phyloP scores from a whole-genome alignment of 2,888 invertebrate species.

The Acronicta leporina region DNA sequence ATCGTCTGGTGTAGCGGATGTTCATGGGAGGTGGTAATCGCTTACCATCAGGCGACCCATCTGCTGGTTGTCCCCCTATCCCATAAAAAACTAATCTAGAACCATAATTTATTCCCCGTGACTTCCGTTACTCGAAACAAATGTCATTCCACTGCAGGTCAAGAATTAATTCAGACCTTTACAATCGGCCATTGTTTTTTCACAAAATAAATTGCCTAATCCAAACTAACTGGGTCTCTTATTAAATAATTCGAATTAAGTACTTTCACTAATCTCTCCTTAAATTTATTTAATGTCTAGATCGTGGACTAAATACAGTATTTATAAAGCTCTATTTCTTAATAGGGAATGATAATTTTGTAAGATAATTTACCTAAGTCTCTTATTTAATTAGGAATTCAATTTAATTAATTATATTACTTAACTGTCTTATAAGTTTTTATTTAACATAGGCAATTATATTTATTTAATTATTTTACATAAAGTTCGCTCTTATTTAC shows the following conservation, averaged over 20 bases:
- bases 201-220: conserved; percentile 29
- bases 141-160: conserved; percentile 27
- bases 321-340: not conserved
- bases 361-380: conserved; percentile 6
- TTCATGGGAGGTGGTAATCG: too few species aligned
- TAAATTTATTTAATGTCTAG: conserved; percentile 7
- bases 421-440: too few species aligned
- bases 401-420: too few species aligned
- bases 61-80: too few species aligned
- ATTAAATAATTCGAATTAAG: conserved; percentile 11
- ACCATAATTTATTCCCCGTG: conserved; percentile 15
- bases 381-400: not conserved
- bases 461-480: too few species aligned
- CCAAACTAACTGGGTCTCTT: conserved; percentile 4
- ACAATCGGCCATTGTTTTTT: conserved; percentile 35
- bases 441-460: too few species aligned
- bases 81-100: too few species aligned
- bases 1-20: too few species aligned
- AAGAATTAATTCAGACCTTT: conserved; percentile 25
- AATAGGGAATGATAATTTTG: not conserved
- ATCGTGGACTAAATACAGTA: not conserved
- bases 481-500: too few species aligned
- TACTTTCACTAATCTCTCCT: not conserved
- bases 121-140: conserved; percentile 12
- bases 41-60: too few species aligned